phyloP scores from a whole-genome alignment of 2,888 invertebrate species.

The Listrodromus nycthemerus region DNA sequence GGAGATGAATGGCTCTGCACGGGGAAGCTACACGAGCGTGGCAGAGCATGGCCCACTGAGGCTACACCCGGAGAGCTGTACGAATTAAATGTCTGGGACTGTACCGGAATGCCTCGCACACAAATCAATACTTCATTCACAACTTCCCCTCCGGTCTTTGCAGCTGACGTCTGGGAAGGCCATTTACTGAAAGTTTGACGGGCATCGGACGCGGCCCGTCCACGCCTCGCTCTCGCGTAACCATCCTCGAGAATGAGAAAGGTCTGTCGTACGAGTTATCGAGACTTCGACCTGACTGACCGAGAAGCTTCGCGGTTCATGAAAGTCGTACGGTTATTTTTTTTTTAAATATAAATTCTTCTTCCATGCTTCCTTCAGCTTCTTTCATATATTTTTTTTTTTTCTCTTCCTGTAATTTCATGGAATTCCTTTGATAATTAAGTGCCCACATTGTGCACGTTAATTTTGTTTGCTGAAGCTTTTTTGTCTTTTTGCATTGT shows the following conservation, averaged over 20 bases:
- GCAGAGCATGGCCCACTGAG: constrained; percentile 64
- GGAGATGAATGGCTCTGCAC: constrained; percentile 58
- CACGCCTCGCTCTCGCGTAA: constrained; percentile 7
- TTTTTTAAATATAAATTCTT: too few species aligned
- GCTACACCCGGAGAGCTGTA: constrained; percentile 36
- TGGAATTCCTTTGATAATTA: too few species aligned
- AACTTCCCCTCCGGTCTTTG: constrained; percentile 72
- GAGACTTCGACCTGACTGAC: constrained; percentile 10
- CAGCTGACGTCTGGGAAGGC: constrained; percentile 65
- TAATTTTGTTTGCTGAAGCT: too few species aligned
- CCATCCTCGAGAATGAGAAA: constrained; percentile 43
- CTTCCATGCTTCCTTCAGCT: too few species aligned
- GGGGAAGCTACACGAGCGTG: constrained; percentile 33
- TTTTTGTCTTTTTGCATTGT: neutral
- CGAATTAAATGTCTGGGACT: constrained; percentile 70
- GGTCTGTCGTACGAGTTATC: neutral
- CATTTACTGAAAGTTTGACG: constrained; percentile 67
- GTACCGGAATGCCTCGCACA: constrained; percentile 74
- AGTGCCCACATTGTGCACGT: too few species aligned
- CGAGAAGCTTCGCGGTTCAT: neutral
- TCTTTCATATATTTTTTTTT: too few species aligned
- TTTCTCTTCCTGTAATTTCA: neutral
- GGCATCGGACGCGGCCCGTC: constrained; percentile 36
- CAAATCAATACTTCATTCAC: constrained; percentile 82
- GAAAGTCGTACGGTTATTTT: too few species aligned